Evolutionary conservation across 2,888 invertebrate species (phyloP).

Genomic region (Erynnis tages): DNA sequence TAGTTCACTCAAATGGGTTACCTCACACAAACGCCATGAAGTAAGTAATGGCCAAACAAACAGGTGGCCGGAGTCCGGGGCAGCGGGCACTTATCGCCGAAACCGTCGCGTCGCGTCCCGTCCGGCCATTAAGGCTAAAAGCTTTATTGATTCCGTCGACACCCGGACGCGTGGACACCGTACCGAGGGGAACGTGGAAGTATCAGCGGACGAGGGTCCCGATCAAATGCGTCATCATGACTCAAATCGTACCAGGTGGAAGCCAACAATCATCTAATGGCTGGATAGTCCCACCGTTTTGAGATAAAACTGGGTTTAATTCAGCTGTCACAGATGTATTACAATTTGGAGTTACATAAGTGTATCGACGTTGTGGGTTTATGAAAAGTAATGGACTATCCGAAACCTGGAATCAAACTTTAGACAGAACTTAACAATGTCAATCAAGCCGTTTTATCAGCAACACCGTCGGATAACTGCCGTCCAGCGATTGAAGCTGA

Average conservation of each 20-base stretch:
- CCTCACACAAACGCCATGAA: neutral
- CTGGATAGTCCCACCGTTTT: no score
- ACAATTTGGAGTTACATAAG: no score
- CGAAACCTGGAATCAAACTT: no score
- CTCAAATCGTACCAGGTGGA: neutral
- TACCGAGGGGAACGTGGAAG: constrained; percentile 34
- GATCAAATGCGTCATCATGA: constrained; percentile 11
- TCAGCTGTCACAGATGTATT: no score
- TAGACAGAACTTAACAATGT: no score
- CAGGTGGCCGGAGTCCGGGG: constrained; percentile 3
- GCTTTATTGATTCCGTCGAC: constrained; percentile 63
- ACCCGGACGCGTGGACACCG: constrained; percentile 30
- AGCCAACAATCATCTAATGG: neutral
- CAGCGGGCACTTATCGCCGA: neutral
- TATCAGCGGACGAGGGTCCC: constrained; percentile 13
- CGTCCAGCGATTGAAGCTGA: no score
- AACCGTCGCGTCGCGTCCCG: constrained; percentile 32
- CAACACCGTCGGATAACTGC: no score
- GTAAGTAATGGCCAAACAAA: neutral
- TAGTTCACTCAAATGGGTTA: neutral
- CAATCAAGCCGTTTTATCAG: no score
- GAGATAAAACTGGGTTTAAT: no score
- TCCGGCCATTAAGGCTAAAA: constrained; percentile 56
- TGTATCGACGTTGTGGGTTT: no score
- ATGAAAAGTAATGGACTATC: no score